Evolutionary conservation across 2,888 invertebrate species (phyloP).

Genomic region (Spodoptera picta): DNA sequence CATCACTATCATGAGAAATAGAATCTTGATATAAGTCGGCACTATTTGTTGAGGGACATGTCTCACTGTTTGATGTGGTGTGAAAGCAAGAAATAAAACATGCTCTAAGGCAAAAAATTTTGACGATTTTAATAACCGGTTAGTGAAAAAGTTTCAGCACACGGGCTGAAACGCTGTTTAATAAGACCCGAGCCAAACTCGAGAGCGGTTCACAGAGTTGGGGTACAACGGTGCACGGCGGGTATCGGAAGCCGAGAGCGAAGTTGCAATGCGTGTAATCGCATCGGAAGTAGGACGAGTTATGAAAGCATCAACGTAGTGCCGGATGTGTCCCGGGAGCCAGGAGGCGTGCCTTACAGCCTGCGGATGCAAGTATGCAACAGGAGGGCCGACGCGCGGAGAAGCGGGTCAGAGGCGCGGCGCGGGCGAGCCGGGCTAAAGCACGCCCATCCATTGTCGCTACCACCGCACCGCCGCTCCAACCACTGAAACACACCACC

Average conservation of each 20-base stretch:
- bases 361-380: slow-evolving; percentile 67
- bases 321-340: slow-evolving; percentile 49
- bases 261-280: slow-evolving; percentile 59
- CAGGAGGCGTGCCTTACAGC: slow-evolving; percentile 70
- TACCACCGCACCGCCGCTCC: slow-evolving; percentile 27
- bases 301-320: slow-evolving; percentile 63
- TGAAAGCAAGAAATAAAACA: slow-evolving; percentile 9
- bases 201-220: background rate
- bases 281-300: slow-evolving; percentile 42
- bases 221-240: background rate
- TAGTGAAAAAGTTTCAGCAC: slow-evolving; percentile 8
- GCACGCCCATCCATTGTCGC: slow-evolving; percentile 64
- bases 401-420: slow-evolving; percentile 51
- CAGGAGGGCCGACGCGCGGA: slow-evolving; percentile 52
- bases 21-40: slow-evolving; percentile 10
- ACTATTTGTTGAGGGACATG: slow-evolving; percentile 7
- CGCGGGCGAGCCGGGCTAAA: slow-evolving; percentile 64
- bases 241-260: slow-evolving; percentile 11
- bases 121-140: slow-evolving; percentile 6
- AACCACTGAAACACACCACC: slow-evolving; percentile 19
- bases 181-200: background rate
- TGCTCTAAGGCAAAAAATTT: slow-evolving; percentile 17
- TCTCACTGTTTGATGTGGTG: background rate
- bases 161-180: slow-evolving; percentile 4
- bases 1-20: background rate